Evolutionary conservation across 2,888 invertebrate genomes (phyloP).

Genomic region (Phyto melanocephala): DNA sequence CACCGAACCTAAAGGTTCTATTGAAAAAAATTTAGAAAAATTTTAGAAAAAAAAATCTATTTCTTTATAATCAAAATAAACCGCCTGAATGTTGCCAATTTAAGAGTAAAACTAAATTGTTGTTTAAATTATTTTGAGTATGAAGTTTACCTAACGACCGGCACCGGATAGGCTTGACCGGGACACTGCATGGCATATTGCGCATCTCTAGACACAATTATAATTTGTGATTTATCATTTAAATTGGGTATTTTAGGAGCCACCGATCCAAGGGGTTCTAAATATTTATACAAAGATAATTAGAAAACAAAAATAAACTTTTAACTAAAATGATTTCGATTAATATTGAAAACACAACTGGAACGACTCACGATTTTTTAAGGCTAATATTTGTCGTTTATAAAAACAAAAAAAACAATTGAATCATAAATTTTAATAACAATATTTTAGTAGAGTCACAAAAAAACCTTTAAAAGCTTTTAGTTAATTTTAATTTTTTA

Average conservation of each 20-base stretch:
- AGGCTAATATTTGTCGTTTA: too few species aligned
- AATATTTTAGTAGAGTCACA: too few species aligned
- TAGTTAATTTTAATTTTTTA: too few species aligned
- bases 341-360: too few species aligned
- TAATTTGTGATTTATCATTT: slow-evolving; percentile 76
- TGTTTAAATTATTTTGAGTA: not conserved
- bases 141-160: slow-evolving; percentile 82
- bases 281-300: slow-evolving; percentile 4
- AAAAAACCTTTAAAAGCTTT: too few species aligned
- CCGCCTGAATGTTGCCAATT: slow-evolving; percentile 57
- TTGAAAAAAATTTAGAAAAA: not conserved
- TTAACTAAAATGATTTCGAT: too few species aligned
- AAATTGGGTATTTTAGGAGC: slow-evolving; percentile 82
- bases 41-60: not conserved
- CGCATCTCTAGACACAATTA: slow-evolving; percentile 79
- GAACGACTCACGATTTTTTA: slow-evolving; percentile 78
- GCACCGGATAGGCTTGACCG: slow-evolving; percentile 87
- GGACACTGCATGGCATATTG: slow-evolving; percentile 85
- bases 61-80: not conserved
- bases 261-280: slow-evolving; percentile 80
- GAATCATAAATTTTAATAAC: too few species aligned
- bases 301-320: too few species aligned
- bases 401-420: too few species aligned
- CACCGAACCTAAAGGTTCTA: slow-evolving; percentile 80
- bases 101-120: not conserved